Conservation (phyloP, 2,113 vertebrate genomes). For the Manacus vitellinus region DNA sequence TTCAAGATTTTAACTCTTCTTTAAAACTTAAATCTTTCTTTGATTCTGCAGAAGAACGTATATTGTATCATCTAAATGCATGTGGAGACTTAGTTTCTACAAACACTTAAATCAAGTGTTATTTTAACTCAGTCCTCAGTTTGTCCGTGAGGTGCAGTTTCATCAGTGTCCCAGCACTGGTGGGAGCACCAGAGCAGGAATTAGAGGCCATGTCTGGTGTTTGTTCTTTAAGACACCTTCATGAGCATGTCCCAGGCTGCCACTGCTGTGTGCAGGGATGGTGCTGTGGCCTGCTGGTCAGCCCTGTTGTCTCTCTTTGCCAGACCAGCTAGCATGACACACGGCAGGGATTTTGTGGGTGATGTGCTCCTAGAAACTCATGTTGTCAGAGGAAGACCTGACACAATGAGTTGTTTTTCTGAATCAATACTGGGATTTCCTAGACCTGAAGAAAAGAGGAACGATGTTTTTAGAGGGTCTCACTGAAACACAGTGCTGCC, state of each 20-base stretch:
- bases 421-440: neutral
- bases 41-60: neutral
- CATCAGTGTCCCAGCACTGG: neutral
- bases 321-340: neutral
- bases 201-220: neutral
- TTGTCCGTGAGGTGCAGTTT: neutral
- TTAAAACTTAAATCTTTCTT: neutral
- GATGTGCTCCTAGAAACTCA: neutral
- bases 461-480: neutral
- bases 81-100: neutral
- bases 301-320: fast-evolving
- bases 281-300: neutral
- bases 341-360: neutral
- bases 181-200: neutral
- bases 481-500: neutral
- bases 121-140: neutral
- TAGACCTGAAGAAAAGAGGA: neutral
- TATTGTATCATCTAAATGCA: neutral
- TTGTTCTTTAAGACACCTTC: neutral
- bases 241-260: neutral
- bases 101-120: neutral
- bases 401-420: neutral
- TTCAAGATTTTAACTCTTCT: neutral
- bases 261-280: neutral
- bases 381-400: neutral